phyloP scores from a whole-genome alignment of 2,113 vertebrate genomes.

The Phalacrocorax pelagicus region DNA sequence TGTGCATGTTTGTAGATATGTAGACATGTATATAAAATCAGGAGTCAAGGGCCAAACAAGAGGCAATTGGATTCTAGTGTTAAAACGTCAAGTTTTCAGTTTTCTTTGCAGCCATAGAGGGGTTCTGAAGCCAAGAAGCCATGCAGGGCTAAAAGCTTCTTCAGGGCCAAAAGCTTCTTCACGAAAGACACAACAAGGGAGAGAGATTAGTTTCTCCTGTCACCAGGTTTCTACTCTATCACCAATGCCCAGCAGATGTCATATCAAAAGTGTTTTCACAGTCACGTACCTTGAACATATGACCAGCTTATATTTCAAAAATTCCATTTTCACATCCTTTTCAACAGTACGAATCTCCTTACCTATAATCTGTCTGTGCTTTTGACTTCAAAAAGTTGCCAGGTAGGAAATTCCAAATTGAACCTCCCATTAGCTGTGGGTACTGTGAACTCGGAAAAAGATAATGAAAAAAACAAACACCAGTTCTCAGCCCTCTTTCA shows the following conservation, averaged over 20 bases:
- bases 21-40: not conserved
- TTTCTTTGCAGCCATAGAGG: not conserved
- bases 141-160: not conserved
- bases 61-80: not conserved
- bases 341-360: not conserved
- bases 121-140: not conserved
- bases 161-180: not conserved
- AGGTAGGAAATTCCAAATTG: not conserved
- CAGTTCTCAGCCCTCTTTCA: not conserved
- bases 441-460: not conserved
- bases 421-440: not conserved
- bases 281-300: rapidly evolving
- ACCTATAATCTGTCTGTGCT: not conserved
- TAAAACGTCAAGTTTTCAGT: not conserved
- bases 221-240: not conserved
- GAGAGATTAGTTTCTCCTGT: not conserved
- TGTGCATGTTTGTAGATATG: rapidly evolving
- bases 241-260: not conserved
- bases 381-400: not conserved
- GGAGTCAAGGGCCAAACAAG: not conserved
- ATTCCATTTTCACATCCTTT: not conserved
- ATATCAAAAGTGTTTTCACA: not conserved
- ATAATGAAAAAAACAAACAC: not conserved
- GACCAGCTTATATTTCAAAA: not conserved
- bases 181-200: not conserved